These are phyloP conservation scores for Melanostigma gelatinosum DNA, from an alignment of 2,113 vertebrate species.

Conservation along the genomic window DNA sequence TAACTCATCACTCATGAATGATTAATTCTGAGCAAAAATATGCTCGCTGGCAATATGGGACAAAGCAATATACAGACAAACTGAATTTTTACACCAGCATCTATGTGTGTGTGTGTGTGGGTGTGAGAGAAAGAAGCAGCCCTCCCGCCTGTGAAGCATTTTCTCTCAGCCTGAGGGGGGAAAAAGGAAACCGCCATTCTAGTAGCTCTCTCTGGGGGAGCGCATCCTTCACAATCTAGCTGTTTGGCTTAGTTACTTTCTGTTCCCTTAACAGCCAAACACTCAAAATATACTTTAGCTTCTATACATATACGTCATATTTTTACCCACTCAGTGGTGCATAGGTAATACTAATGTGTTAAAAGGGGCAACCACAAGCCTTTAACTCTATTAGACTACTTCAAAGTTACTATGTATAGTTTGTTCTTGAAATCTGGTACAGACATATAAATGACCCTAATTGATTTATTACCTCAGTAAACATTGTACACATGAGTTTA, in stretches of 20 bases:
- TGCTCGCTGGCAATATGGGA: constrained; percentile 6
- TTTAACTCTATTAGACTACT: not conserved
- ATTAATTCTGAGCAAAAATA: constrained; percentile 52
- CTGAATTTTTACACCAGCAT: not conserved
- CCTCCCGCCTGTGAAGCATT: constrained; percentile 21
- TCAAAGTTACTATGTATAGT: not conserved
- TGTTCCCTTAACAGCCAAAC: not conserved
- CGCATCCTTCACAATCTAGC: constrained; percentile 26
- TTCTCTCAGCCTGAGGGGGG: constrained; percentile 27
- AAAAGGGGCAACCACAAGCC: not conserved
- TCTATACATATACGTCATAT: not conserved
- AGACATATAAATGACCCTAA: not conserved
- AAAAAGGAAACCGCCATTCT: constrained; percentile 12
- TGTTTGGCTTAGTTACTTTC: constrained; percentile 30
- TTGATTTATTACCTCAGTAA: not conserved
- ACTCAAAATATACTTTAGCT: not conserved
- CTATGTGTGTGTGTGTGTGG: constrained; percentile 13
- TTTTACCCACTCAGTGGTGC: not conserved
- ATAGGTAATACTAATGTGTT: not conserved
- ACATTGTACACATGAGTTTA: not conserved
- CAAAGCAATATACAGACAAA: constrained; percentile 29
- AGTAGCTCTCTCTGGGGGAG: constrained; percentile 34
- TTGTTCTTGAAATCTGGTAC: not conserved
- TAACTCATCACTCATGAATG: constrained; percentile 44
- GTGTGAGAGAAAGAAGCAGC: not conserved